Evolutionary conservation across 2,113 vertebrate species (phyloP).

Genomic region (Lophura nycthemera): DNA sequence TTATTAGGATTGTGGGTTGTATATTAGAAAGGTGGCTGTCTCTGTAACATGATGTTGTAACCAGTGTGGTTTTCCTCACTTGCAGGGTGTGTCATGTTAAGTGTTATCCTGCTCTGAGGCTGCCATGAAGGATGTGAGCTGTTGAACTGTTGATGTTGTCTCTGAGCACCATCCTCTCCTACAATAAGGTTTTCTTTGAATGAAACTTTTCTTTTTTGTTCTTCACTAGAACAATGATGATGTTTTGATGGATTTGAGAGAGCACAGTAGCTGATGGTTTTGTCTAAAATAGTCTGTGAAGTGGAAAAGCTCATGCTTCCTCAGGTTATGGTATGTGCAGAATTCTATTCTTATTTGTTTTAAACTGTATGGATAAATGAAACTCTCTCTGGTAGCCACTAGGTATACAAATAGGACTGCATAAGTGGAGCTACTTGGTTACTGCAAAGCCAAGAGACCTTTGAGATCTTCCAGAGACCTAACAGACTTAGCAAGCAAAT

Average conservation of each 20-base stretch:
- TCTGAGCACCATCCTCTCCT: not conserved
- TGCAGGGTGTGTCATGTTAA: not conserved
- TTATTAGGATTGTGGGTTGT: not conserved
- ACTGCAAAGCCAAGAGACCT: not conserved
- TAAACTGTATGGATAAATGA: not conserved
- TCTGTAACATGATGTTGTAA: accelerated
- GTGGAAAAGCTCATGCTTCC: not conserved
- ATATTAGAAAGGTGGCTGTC: not conserved
- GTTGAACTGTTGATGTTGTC: not conserved
- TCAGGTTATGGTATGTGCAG: not conserved
- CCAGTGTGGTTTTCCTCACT: not conserved
- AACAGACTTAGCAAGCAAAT: not conserved
- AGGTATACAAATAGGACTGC: too few relatives aligned
- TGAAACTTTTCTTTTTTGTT: not conserved
- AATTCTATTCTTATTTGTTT: not conserved
- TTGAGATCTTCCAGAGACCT: not conserved
- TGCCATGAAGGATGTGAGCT: not conserved
- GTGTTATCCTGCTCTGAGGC: not conserved
- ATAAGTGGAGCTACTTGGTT: not conserved
- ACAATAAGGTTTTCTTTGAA: not conserved
- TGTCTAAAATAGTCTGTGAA: not conserved
- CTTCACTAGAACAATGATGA: not conserved
- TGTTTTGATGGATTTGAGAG: not conserved
- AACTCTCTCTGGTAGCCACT: not conserved
- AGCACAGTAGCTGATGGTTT: not conserved